These are phyloP conservation scores for Odocoileus hemionus DNA, from an alignment of 2,113 vertebrate species.

Conservation along the genomic window DNA sequence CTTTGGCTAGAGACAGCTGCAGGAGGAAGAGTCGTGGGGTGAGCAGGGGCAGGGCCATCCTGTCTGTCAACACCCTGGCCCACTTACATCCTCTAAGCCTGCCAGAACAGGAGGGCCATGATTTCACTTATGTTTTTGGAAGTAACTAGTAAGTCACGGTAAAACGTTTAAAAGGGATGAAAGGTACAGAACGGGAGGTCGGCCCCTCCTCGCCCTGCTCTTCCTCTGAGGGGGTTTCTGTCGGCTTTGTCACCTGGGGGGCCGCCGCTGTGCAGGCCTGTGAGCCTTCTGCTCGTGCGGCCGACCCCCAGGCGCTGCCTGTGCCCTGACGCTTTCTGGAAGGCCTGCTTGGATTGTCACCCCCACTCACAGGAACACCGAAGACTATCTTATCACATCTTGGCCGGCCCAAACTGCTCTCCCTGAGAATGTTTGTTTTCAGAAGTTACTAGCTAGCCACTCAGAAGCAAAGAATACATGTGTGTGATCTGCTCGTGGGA, in stretches of 20 bases:
- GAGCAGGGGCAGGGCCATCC: rapidly evolving
- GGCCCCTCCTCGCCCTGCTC: neutral
- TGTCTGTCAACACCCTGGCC: rapidly evolving
- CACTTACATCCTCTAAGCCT: neutral
- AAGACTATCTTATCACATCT: neutral
- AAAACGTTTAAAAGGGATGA: neutral
- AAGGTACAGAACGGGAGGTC: neutral
- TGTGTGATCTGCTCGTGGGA: neutral
- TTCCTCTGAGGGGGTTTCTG: neutral
- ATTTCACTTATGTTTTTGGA: neutral
- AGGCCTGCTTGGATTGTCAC: neutral
- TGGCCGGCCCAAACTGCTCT: neutral
- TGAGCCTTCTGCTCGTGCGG: rapidly evolving
- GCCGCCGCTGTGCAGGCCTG: neutral
- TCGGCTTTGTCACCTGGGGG: neutral
- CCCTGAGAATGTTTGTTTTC: neutral
- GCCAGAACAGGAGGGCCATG: neutral
- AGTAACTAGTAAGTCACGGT: neutral
- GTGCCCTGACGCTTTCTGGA: neutral
- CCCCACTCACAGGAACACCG: neutral
- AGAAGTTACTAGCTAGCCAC: neutral
- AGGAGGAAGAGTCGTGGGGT: neutral
- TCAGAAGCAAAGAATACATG: neutral
- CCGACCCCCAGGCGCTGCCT: neutral
- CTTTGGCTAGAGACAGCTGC: constrained; percentile 91